Conservation (phyloP, 2,797 vertebrate genomes). For the Neosalanx taihuensis region DNA sequence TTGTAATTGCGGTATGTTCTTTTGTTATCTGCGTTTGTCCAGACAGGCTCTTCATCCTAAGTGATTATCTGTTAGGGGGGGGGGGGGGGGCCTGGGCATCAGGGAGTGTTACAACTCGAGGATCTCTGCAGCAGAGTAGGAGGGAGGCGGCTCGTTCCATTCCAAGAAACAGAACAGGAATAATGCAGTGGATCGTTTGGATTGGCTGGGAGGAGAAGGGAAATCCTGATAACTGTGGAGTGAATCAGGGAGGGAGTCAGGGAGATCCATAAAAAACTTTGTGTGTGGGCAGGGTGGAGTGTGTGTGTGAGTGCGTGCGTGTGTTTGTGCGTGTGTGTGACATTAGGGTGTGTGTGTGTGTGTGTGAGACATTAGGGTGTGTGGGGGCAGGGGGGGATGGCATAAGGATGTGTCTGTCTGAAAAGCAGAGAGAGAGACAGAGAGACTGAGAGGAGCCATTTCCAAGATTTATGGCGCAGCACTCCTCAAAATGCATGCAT, state of each 20-base stretch:
- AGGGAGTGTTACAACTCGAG: not conserved
- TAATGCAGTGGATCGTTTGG: not conserved
- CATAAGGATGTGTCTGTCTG: not conserved
- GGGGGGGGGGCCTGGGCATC: not conserved
- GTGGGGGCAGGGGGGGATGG: not conserved
- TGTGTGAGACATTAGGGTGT: constrained; percentile 4
- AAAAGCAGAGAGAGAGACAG: constrained; percentile 36
- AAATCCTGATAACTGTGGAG: not conserved
- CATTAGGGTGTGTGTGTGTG: constrained; percentile 45
- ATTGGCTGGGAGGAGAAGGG: constrained; percentile 13
- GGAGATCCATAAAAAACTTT: constrained; percentile 19
- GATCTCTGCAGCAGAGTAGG: too few relatives aligned
- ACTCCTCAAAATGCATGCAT: constrained; percentile 75
- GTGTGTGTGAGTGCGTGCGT: constrained; percentile 57
- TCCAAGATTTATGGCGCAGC: constrained; percentile 73
- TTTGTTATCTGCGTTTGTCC: not conserved
- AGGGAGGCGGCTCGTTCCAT: too few relatives aligned
- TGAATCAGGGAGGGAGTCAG: not conserved
- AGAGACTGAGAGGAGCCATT: constrained; percentile 54
- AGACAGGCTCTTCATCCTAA: not conserved
- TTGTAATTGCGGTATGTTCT: too few relatives aligned
- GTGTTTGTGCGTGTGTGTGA: not conserved
- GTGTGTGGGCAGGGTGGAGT: constrained; percentile 35
- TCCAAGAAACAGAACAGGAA: too few relatives aligned
- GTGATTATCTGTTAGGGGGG: not conserved